Percentiles rank a stretch among this genome's conserved stretches.
phyloP scores from a whole-genome alignment of 2,113 vertebrate species.

The Ivindomyrus marchei region DNA sequence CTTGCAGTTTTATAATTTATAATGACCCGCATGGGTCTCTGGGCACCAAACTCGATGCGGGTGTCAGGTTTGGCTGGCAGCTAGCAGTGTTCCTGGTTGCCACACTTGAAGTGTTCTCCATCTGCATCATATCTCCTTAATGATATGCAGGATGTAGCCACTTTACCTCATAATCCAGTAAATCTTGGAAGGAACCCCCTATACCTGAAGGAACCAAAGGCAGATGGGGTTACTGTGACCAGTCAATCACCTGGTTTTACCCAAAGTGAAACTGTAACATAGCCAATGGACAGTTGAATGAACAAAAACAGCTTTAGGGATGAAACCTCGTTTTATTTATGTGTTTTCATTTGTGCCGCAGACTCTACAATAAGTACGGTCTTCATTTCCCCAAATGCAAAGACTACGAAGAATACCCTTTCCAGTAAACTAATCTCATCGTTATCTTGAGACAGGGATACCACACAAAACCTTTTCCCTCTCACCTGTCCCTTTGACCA shows the following conservation, averaged over 20 bases:
- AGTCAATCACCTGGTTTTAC: neutral
- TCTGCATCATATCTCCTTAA: neutral
- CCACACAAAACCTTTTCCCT: neutral
- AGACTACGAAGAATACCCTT: neutral
- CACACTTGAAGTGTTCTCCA: neutral
- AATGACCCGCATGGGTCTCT: neutral
- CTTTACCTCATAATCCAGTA: neutral
- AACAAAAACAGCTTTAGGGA: neutral
- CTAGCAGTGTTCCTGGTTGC: neutral
- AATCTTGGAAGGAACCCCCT: neutral
- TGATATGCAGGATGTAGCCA: neutral
- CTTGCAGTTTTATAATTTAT: neutral
- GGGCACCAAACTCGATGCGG: neutral
- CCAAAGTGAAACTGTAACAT: neutral
- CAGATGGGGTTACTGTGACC: neutral
- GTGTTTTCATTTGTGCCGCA: neutral
- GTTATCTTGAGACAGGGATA: neutral
- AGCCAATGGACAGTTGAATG: neutral
- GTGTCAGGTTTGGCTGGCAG: neutral
- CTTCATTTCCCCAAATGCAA: neutral
- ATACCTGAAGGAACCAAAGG: neutral
- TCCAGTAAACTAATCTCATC: neutral
- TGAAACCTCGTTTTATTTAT: neutral
- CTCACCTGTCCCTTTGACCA: neutral
- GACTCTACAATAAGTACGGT: neutral